Percentiles rank a stretch among this genome's conserved stretches.
phyloP scores from a whole-genome alignment of 2,888 invertebrate species.

The Polyommatus icarus region DNA sequence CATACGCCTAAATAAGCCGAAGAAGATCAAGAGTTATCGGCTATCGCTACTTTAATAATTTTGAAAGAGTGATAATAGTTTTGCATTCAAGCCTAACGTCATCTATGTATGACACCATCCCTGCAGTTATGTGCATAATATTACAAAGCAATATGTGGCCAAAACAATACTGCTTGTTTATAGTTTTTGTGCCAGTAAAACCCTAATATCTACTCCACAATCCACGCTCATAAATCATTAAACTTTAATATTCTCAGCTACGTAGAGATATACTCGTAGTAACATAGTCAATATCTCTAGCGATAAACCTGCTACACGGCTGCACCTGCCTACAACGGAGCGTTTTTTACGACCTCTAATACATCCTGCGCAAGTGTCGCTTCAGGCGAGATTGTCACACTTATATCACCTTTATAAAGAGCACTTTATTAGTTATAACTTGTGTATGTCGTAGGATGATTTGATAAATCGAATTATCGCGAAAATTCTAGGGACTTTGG shows the following conservation, averaged over 20 bases:
- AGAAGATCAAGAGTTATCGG: too few relatives aligned
- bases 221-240: conserved; percentile 11
- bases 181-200: background rate
- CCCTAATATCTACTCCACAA: background rate
- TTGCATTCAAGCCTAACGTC: too few relatives aligned
- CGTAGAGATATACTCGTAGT: conserved; percentile 76
- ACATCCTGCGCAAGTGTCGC: conserved; percentile 80
- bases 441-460: too few relatives aligned
- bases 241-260: conserved; percentile 59
- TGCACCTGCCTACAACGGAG: conserved; percentile 76
- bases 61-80: too few relatives aligned
- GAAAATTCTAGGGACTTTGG: too few relatives aligned
- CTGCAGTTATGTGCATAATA: too few relatives aligned
- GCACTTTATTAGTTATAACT: background rate
- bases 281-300: conserved; percentile 62
- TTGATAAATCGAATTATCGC: too few relatives aligned
- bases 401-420: conserved; percentile 25
- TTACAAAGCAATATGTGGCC: background rate
- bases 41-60: too few relatives aligned
- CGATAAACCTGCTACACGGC: conserved; percentile 77
- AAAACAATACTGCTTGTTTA: background rate
- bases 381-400: conserved; percentile 61
- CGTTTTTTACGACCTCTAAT: conserved; percentile 78
- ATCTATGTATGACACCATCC: too few relatives aligned
- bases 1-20: too few relatives aligned